These are phyloP conservation scores for Galendromus occidentalis DNA, from an alignment of 1,140 invertebrate species.

Conservation along the genomic window DNA sequence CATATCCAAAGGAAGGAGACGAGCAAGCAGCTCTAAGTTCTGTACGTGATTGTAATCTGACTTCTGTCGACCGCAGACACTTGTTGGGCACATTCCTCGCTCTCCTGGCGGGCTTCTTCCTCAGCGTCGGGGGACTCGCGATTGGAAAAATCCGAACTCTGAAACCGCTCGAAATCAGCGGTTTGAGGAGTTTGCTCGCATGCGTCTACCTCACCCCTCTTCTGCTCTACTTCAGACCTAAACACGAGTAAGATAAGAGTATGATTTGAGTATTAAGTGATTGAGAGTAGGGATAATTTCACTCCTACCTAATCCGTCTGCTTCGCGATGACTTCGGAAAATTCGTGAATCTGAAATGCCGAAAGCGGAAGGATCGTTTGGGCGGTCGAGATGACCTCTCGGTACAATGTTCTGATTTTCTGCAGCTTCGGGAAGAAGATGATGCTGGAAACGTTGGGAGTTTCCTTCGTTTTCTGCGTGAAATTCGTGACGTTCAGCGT, in stretches of 20 bases:
- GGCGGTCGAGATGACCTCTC: too few species aligned
- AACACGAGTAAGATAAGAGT: slow-evolving; percentile 4
- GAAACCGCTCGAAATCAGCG: neutral
- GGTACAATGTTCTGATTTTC: neutral
- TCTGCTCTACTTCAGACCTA: slow-evolving; percentile 1
- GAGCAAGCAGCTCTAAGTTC: too few species aligned
- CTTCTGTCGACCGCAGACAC: neutral
- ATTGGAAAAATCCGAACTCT: neutral
- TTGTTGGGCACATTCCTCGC: slow-evolving; percentile 1
- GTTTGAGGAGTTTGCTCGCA: neutral
- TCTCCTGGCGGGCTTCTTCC: neutral
- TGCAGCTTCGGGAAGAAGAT: neutral
- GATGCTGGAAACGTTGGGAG: neutral
- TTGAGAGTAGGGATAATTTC: too few species aligned
- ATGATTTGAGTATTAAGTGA: too few species aligned
- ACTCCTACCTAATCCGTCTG: too few species aligned
- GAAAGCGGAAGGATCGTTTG: too few species aligned
- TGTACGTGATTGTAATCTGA: neutral
- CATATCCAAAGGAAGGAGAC: too few species aligned
- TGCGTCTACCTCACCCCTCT: neutral
- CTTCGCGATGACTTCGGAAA: too few species aligned
- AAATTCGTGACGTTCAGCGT: slow-evolving; percentile 8
- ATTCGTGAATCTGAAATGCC: too few species aligned
- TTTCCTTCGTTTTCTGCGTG: neutral
- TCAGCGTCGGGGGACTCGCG: neutral